These are phyloP conservation scores for Dysmachus trigonus DNA, from an alignment of 2,888 invertebrate species.

Conservation along the genomic window DNA sequence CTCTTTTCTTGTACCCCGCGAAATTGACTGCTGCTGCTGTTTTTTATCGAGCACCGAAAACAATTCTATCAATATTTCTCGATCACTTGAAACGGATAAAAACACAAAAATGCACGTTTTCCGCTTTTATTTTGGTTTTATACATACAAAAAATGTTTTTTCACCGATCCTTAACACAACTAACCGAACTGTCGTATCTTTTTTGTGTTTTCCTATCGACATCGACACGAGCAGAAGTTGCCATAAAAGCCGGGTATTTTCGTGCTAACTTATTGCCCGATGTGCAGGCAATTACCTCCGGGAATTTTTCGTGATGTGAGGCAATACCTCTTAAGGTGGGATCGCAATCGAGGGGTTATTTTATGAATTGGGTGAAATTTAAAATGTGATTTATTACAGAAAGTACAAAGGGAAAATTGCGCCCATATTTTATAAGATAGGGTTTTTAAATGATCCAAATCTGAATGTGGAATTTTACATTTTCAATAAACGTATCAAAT, in stretches of 20 bases:
- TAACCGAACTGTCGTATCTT: constrained; percentile 38
- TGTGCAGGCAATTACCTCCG: neutral
- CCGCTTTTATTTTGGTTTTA: constrained; percentile 52
- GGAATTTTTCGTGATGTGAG: neutral
- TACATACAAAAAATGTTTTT: constrained; percentile 50
- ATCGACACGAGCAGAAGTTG: constrained; percentile 4
- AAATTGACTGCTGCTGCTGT: too few species aligned
- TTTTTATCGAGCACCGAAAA: neutral
- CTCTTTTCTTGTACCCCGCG: too few species aligned
- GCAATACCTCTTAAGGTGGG: neutral
- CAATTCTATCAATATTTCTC: constrained; percentile 21
- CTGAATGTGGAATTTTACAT: too few species aligned
- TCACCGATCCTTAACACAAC: constrained; percentile 44
- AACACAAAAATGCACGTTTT: constrained; percentile 47
- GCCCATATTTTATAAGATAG: too few species aligned
- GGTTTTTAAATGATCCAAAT: too few species aligned
- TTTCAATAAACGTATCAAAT: too few species aligned
- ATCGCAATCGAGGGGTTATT: neutral
- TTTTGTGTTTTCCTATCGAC: constrained; percentile 23
- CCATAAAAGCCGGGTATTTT: constrained; percentile 34
- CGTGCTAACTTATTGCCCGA: neutral
- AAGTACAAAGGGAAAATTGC: too few species aligned
- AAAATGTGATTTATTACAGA: too few species aligned
- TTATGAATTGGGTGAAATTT: neutral
- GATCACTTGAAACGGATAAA: constrained; percentile 40